Evolutionary conservation across 2,797 vertebrate species (phyloP), one percentile per base, ranked within the genome.

Genomic region (Microcaecilia unicolor): DNA sequence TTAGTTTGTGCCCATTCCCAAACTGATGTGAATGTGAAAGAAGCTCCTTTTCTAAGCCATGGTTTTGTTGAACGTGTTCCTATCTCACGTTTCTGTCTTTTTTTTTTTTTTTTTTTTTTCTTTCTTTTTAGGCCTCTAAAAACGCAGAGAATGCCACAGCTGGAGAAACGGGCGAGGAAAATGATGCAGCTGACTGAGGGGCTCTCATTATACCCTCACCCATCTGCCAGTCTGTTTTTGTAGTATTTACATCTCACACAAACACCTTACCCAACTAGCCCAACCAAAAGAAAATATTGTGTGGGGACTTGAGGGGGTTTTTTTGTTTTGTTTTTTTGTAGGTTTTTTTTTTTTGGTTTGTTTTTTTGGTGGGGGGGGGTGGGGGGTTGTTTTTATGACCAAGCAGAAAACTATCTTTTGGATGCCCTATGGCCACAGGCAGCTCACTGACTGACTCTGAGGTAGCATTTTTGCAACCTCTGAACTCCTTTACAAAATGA

Each of bases 61-160:
- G n/a, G n/a, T n/a, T n/a, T n/a, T n/a, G n/a, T n/a, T n/a, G n/a
- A n/a, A n/a, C n/a, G n/a, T n/a, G n/a, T n/a, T n/a, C n/a, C n/a
- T n/a, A n/a, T n/a, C n/a, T n/a, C n/a, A n/a, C n/a, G n/a, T n/a
- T n/a, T n/a, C n/a, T n/a, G n/a, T n/a, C n/a, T n/a, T n/a, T n/a
- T n/a, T n/a, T n/a, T n/a, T n/a, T n/a, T n/a, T 23, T 10, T 10
- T 7, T 23, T 24, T 24, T 24, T 4, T 32, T 44, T 7, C 58
- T 31, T 30, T 46, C 26, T 34, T 37, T 39, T 0, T 52, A 98
- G 95, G 95, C 92, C 42, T 91, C 93, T 48, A 96, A 93, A 81
- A 93, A 86, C 4, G 92, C 88, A 2, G 92, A 96, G 70, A 90
- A 71, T 0, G 90, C 91, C 47, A 81, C 83, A 61, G 91, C 90